Base-by-base conservation (phyloP, 1,140 invertebrate genomes). In the Drosophila repletoides region DNA sequence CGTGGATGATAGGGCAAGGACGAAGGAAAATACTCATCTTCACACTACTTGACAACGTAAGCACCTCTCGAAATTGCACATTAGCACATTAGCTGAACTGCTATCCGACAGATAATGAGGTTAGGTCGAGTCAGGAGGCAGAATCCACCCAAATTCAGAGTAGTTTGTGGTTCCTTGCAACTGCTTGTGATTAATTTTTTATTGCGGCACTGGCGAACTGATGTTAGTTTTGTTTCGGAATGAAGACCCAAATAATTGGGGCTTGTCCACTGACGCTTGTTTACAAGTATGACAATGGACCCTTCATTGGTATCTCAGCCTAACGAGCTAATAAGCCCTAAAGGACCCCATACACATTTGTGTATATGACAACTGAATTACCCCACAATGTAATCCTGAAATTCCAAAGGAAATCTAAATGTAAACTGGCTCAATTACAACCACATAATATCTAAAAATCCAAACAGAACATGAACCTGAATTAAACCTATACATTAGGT, bases 31-130 rank as follows among this genome's bases (percentile, higher is more conserved):
- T 46, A 17, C 38, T 45, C 81, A 83, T 83, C 81, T 87, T 87
- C 87, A 89, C 87, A 80, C 77, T 88, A 84, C 77, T 87, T 88
- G 87, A 84, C 81, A 88, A 89, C 75, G 81, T 89, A 89, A 89
- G 87, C 87, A 89, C 81, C 81, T 89, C 89, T 87, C 76, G 63
- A 61, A 79, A 76, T 80, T 79, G 49, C 68, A 88, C 81, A 81
- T 87, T 81, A 81, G 81, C 83, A 87, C 83, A 87, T 87, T 81
- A 86, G 83, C 63, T 28, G 61, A 60, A 48, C 64, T 17, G 48
- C 52, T 28, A 31, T 38, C 5, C 41, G 19, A 24, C 10, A 48
- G 55, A 51, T 71, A 71, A 69, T 69, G 66, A 69, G 66, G 14
- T 48, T 56, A 22, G 41, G 19, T 51, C 2, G 15, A 22, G 15